Conservation (phyloP, 2,888 invertebrate genomes). For the Saturnia japonica region DNA sequence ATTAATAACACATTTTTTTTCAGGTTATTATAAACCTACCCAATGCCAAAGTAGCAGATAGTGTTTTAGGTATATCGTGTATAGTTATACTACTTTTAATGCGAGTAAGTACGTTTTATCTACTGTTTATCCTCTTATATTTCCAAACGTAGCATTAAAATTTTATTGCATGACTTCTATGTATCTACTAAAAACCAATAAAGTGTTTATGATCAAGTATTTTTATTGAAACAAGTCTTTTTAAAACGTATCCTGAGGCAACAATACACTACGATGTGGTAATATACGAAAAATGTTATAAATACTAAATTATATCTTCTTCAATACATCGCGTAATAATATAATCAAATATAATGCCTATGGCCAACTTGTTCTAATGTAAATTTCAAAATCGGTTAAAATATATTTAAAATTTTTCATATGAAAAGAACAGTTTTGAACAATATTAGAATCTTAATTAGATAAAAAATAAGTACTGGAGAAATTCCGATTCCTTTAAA, state of each 20-base stretch:
- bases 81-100: slow-evolving; percentile 87
- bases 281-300: no score
- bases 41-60: slow-evolving; percentile 86
- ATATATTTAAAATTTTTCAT: no score
- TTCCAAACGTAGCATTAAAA: neutral
- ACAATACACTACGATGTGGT: no score
- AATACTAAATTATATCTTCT: no score
- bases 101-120: slow-evolving; percentile 83
- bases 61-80: slow-evolving; percentile 86
- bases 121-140: neutral
- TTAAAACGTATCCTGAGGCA: no score
- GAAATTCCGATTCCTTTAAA: no score
- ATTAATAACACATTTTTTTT: slow-evolving; percentile 27
- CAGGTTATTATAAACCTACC: slow-evolving; percentile 85
- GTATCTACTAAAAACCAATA: neutral
- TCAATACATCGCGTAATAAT: neutral
- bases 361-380: neutral
- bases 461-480: no score
- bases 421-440: no score
- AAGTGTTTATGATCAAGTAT: neutral
- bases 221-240: neutral
- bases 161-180: neutral
- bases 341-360: neutral
- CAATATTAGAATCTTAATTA: no score
- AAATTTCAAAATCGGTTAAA: neutral